Base-by-base conservation (phyloP, 2,113 vertebrate genomes). In the Canis aureus region DNA sequence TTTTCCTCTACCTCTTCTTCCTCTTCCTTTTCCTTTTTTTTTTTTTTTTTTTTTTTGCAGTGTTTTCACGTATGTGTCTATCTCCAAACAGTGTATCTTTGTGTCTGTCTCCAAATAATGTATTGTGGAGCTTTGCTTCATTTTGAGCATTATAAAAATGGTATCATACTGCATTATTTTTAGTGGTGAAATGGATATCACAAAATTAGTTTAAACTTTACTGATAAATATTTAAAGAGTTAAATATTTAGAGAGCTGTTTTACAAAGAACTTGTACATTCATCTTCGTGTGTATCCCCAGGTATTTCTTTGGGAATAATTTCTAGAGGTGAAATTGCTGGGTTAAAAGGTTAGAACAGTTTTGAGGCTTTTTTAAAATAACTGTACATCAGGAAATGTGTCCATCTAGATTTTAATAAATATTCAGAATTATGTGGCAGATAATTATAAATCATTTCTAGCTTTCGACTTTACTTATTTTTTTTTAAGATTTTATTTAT, bases 391-490 rank as follows among this genome's bases (percentile, higher is more conserved):
- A 94, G 76, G 66, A 97, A 84, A 82, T 91, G 2, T 74, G 25
- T 90, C 62, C 76, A 80, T 69, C 43, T 82, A 87, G 84, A 93
- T 94, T 94, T 96, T 92, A 87, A 90, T 86, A 73, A 67, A 32
- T 90, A 60, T 81, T 91, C 49, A 67, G 1, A 91, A 93, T 88
- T 97, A 22, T 67, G 20, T 85, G 17, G 32, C 20, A 85, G 53
- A 78, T 91, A 76, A 78, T 96, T 96, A 64, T 93, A 89, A 92
- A 91, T 76, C 51, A 76, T 91, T 62, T 71, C 17, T 94, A 85
- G 35, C 23, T 49, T 94, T 89, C 60, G 57, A 82, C 20, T 93
- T 95, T 78, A 91, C 4, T 43, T 43, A 43, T 43, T 43, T 43
- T 43, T 43, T 43, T 43, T 43, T 43, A 43, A 43, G 6, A 43